Evolutionary conservation across 1,140 invertebrate genomes (phyloP), one percentile per base, ranked within the genome.

Genomic region (roundworm (Caenorhabditis elegans)): DNA sequence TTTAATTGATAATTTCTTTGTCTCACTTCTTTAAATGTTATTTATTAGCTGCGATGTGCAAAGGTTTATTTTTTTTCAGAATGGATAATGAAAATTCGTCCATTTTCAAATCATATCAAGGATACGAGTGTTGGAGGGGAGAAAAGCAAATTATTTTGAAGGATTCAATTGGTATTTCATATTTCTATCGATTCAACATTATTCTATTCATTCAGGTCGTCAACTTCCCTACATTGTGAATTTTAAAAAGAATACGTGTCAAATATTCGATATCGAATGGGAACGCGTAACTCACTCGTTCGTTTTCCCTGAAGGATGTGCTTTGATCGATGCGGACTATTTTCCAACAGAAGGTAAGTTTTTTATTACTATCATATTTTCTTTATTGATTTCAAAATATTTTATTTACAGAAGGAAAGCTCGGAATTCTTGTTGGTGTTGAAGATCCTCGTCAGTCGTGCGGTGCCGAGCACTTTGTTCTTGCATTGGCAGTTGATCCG

Each of bases 71-170:
- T n/a, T n/a, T n/a, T n/a, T 70, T 10, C n/a, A 70, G 34, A 22
- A 70, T 70, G 60, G 60, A 70, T 6, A 70, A 70, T n/a, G 60
- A 70, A 39, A 70, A 70, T 70, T 70, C 60, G 3, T 70, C 60
- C 31, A 70, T 70, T 22, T 39, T 70, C 34, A 31, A 70, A 43
- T 26, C 60, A 6, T 70, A 70, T 28, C 3, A 39, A 39, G 19
- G 43, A 28, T 70, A 70, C 26, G 60, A 70, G 8, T 70, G 60
- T 22, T 70, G 60, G 60, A 15, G 60, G 19, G 60, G 60, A 43
- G 34, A 70, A 0, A 70, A 43, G 34, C 60, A 70, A 70, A n/a
- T 22, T 24, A 39, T 70, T 17, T 28, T 70, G 19, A 70, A 70
- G 28, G 43, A 24, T 17, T 70, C 60, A 3, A 70, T 70, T 22